These are phyloP conservation scores for Odocoileus hemionus DNA, from an alignment of 2,113 vertebrate species.

Conservation along the genomic window DNA sequence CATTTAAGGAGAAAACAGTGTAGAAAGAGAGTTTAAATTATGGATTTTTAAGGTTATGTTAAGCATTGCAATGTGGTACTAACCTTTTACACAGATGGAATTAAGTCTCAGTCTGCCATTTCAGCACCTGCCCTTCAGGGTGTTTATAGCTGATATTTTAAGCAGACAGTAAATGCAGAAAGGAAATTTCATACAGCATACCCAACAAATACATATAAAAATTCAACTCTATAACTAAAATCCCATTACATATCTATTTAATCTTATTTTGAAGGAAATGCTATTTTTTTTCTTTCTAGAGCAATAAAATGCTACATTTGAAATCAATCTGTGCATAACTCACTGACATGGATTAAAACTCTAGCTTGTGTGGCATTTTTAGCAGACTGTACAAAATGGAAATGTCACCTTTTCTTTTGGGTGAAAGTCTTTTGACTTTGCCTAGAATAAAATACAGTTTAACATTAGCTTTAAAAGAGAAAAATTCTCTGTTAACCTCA, in stretches of 20 bases:
- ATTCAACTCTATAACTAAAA: conserved; percentile 39
- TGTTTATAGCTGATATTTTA: conserved; percentile 52
- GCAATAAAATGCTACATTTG: conserved; percentile 65
- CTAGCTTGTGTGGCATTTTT: conserved; percentile 42
- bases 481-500: conserved; percentile 59
- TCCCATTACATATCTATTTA: conserved; percentile 23
- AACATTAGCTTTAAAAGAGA: conserved; percentile 65
- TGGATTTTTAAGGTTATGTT: conserved; percentile 48
- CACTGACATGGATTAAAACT: conserved; percentile 42
- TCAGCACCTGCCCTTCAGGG: conserved; percentile 38
- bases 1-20: neutral
- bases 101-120: conserved; percentile 26
- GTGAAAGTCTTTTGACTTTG: conserved; percentile 47
- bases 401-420: conserved; percentile 68
- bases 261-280: conserved; percentile 2
- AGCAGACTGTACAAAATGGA: conserved; percentile 53
- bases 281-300: neutral
- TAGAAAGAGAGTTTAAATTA: conserved; percentile 8
- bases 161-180: conserved; percentile 1
- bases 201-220: conserved; percentile 18
- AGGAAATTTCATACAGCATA: conserved; percentile 21
- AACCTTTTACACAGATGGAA: conserved; percentile 48
- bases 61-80: neutral
- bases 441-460: conserved; percentile 45
- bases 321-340: conserved; percentile 32